Base-by-base conservation (phyloP, 2,113 vertebrate species). In the Callipepla squamata region DNA sequence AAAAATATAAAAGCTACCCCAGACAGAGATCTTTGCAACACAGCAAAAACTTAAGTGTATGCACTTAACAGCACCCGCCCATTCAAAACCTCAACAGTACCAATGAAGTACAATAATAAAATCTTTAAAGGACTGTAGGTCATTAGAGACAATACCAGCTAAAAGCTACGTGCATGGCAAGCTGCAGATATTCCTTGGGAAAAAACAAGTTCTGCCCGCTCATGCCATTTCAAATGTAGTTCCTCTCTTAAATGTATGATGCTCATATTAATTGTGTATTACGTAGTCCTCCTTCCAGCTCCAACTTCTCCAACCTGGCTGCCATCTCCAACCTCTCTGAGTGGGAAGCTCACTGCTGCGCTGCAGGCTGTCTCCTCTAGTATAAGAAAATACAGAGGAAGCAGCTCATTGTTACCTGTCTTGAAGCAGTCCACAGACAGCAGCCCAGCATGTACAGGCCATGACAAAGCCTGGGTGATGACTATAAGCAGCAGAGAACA, bases 111-210 rank as follows among this genome's bases (percentile, higher is more conserved):
- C 21, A 47, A 8, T 15, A 82, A 76, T 9, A 19, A 51, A 73
- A 76, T 12, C n/a, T 68, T 38, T 20, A 32, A 30, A 53, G 2
- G 17, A 74, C 22, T 20, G 68, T 16, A 36, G 15, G 59, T n/a
- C 6, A 0, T 70, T 10, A 38, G 78, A 63, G 2, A 8, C 13
- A n/a, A 21, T 0, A 0, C 30, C 47, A 75, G 40, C 17, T 44
- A 36, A 19, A 86, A 84, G 44, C 20, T 28, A 84, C 48, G 50
- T 32, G n/a, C 5, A 1, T 8, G 51, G 72, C 50, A 80, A 55
- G 23, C 48, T 45, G 48, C 70, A 25, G 48, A 11, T 40, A 11
- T 13, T 32, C 44, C 15, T 2, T 15, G 44, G 14, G 16, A 28
- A 50, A 32, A 9, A 11, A 30, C 19, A 40, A 30, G 13, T 11